Evolutionary conservation across 2,113 vertebrate species (phyloP).

Genomic region (Lasiurus cinereus): DNA sequence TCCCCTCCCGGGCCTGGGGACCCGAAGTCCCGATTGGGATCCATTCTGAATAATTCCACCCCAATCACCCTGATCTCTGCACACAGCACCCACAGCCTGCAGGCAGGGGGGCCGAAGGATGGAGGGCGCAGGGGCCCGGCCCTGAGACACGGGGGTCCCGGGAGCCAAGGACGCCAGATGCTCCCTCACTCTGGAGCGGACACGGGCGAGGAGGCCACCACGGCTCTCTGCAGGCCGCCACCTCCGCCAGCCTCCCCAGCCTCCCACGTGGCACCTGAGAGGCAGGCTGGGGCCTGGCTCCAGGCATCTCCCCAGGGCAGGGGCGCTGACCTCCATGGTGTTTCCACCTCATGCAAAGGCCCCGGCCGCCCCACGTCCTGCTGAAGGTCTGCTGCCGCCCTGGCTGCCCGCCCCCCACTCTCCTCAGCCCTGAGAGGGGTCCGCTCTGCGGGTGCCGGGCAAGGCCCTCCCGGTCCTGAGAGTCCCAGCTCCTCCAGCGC

Average conservation of each 20-base stretch:
- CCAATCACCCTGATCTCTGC: conserved; percentile 88
- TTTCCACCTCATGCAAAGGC: neutral
- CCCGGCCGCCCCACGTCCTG: neutral
- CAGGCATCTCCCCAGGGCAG: neutral
- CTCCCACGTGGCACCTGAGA: neutral
- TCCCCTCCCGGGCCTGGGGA: conserved; percentile 78
- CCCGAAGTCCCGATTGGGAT: conserved; percentile 94
- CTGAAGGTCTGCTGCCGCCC: neutral
- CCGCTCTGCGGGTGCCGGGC: neutral
- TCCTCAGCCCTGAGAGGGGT: neutral
- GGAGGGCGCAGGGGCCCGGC: conserved; percentile 83
- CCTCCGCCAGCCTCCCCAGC: neutral
- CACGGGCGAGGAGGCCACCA: no score
- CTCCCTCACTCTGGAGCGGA: no score
- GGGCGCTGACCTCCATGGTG: no score
- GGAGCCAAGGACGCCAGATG: conserved; percentile 89
- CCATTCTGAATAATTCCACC: conserved; percentile 90
- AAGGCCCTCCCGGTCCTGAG: neutral
- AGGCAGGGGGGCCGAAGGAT: conserved; percentile 78
- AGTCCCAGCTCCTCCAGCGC: neutral
- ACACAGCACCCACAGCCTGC: conserved; percentile 88
- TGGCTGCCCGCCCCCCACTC: neutral
- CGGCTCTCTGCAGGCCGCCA: neutral
- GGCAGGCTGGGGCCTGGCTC: neutral
- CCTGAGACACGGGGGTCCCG: conserved; percentile 85